Base-by-base conservation (phyloP, 2,888 invertebrate species). In the Malthinus flaveolus region DNA sequence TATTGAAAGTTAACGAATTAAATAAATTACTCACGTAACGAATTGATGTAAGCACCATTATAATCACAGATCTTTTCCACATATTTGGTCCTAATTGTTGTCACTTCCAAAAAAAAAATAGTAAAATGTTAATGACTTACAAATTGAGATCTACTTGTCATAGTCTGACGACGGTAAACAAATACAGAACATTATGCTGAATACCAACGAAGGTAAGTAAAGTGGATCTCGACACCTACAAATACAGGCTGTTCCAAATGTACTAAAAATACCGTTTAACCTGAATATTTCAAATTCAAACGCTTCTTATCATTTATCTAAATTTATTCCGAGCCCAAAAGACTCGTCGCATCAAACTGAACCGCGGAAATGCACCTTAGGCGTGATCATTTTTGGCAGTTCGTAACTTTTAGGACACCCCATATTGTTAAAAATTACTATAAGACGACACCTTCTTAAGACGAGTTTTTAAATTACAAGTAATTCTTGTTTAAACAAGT, bases 201-300 rank as follows among this genome's bases (percentile, higher is more conserved):
- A 37, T 12, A 47, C 37, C 48, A 44, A 51, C 47, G 48, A 58
- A 48, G 45, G 53, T 49, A 37, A 48, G 49, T 48, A 48, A 52
- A 58, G 58, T 53, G 58, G 52, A 56, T 50, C 50, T 50, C 46
- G 50, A 56, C 50, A 36, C 50, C 45, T 56, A 36, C 15, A 36
- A 12, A 12, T 50, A 56, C 36, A 50, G 56, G 46, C 13, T 32
- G 56, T 44, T 47, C 58, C 12, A 15, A 42, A 23, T 11, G 39
- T n/a, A 42, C 13, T 7, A 42, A 42, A 13, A 15, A 42, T 23
- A 42, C n/a, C 15, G 4, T 23, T 42, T 23, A 15, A n/a, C 5
- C n/a, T 15, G 15, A 42, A 42, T n/a, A 15, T 2, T 15, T 23
- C 9, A 42, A 42, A 42, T 15, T 15, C 15, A 4, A 1, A 15